Percentiles rank a stretch among this genome's conserved stretches.
Conservation (phyloP, 1,140 invertebrate genomes). For the Tetragonula clypearis region DNA sequence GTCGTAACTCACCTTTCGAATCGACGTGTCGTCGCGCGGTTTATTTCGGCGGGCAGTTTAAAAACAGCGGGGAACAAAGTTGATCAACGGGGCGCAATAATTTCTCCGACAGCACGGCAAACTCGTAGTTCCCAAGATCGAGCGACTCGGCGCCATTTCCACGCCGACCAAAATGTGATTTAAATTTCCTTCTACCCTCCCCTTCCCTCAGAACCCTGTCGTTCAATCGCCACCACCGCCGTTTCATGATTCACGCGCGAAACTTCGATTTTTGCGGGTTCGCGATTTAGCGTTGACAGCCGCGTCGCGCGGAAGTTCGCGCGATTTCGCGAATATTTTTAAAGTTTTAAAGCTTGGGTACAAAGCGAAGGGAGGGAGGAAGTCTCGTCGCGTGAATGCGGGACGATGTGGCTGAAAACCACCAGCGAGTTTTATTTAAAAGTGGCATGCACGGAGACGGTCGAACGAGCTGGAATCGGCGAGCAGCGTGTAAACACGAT, state of each 20-base stretch:
- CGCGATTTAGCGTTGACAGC: background rate
- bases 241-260: background rate
- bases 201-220: too few relatives aligned
- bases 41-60: background rate
- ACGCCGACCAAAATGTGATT: background rate
- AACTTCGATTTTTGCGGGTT: background rate
- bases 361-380: background rate
- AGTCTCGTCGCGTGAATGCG: too few relatives aligned
- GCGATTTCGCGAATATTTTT: background rate
- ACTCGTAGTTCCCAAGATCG: background rate
- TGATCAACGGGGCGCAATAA: background rate
- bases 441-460: conserved; percentile 25
- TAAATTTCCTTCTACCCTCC: background rate
- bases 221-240: too few relatives aligned
- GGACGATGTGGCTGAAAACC: background rate
- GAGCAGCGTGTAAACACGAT: conserved; percentile 59
- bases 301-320: background rate
- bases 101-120: background rate
- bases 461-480: conserved; percentile 59
- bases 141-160: background rate
- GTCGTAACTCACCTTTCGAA: background rate
- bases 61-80: background rate
- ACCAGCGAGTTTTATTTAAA: conserved; percentile 54
- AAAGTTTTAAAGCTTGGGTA: background rate
- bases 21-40: background rate